phyloP scores from a whole-genome alignment of 1,140 invertebrate species.

The Stenopsyche tienmushanensis region DNA sequence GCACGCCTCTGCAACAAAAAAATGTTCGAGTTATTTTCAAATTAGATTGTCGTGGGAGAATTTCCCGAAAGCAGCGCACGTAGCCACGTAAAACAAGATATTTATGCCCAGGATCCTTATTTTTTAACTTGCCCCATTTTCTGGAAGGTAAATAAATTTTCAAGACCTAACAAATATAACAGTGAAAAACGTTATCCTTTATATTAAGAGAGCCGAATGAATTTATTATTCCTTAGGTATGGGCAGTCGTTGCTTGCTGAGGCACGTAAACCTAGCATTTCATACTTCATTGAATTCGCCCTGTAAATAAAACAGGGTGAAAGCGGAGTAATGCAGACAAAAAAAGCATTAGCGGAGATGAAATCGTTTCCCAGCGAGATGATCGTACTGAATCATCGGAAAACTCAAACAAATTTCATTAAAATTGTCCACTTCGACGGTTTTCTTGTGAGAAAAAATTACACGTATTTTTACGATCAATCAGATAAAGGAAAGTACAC shows the following conservation, averaged over 20 bases:
- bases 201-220: constrained; percentile 29
- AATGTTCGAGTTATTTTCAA: background rate
- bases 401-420: constrained; percentile 19
- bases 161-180: constrained; percentile 13
- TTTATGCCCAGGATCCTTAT: constrained; percentile 13
- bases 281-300: constrained; percentile 32
- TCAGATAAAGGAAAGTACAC: too few relatives aligned
- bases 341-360: constrained; percentile 28
- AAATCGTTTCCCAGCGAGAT: constrained; percentile 23
- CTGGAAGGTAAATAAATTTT: constrained; percentile 15
- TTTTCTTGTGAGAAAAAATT: background rate
- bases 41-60: background rate
- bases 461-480: too few relatives aligned
- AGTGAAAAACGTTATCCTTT: constrained; percentile 21
- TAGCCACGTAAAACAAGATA: constrained; percentile 7
- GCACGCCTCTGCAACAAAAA: constrained; percentile 51
- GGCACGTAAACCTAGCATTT: constrained; percentile 37
- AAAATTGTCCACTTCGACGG: constrained; percentile 15
- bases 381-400: constrained; percentile 3
- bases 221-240: constrained; percentile 27
- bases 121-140: constrained; percentile 10
- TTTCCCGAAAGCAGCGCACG: background rate
- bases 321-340: constrained; percentile 25
- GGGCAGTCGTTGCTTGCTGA: background rate
- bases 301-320: constrained; percentile 32